Percentiles rank a stretch among this genome's conserved stretches.
Conservation (phyloP, 1,140 invertebrate genomes). For the Lepidurus arcticus region DNA sequence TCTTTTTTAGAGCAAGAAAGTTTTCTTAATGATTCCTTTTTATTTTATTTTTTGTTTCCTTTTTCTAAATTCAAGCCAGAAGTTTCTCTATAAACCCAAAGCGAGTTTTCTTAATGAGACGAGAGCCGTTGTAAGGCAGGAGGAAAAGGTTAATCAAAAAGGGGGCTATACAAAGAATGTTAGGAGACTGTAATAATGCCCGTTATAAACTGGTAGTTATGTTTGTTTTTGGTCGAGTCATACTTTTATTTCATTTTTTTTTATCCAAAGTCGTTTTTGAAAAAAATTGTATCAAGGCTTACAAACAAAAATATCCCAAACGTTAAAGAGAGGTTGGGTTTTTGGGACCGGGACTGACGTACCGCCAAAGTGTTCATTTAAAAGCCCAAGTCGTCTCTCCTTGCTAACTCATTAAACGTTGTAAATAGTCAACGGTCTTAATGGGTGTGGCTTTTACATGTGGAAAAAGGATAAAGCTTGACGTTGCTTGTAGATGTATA, state of each 20-base stretch:
- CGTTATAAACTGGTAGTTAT: slow-evolving; percentile 1
- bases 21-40: slow-evolving; percentile 11
- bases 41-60: not conserved
- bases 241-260: not conserved
- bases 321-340: not conserved
- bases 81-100: slow-evolving; percentile 1
- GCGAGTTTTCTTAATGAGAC: slow-evolving; percentile 21
- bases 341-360: not conserved
- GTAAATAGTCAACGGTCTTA: slow-evolving; percentile 8
- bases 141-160: slow-evolving; percentile 5
- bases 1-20: not conserved
- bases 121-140: not conserved
- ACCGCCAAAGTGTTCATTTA: slow-evolving; percentile 14
- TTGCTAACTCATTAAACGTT: slow-evolving; percentile 14
- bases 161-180: slow-evolving; percentile 2
- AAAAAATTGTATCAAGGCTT: not conserved
- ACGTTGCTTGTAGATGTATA: not conserved
- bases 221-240: slow-evolving; percentile 19
- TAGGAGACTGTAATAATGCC: slow-evolving; percentile 19
- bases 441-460: slow-evolving; percentile 1
- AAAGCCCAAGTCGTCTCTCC: not conserved
- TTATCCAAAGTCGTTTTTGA: not conserved
- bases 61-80: not conserved
- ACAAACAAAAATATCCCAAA: no score
- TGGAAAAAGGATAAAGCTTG: not conserved